Evolutionary conservation across 2,888 invertebrate species (phyloP).

Genomic region (Spodoptera littoralis): DNA sequence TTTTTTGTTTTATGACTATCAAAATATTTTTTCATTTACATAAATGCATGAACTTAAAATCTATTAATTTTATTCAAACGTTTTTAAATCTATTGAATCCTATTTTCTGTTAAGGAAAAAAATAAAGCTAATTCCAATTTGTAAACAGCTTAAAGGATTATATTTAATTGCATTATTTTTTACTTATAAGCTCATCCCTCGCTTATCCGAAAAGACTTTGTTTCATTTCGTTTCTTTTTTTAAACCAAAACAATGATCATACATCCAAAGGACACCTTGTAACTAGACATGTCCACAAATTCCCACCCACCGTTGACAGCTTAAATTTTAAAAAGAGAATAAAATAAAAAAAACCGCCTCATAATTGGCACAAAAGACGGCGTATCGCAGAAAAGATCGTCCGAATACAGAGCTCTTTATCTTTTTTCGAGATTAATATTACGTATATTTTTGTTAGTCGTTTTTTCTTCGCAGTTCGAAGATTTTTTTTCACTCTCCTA

Average conservation of each 20-base stretch:
- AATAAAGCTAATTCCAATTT: slow-evolving; percentile 22
- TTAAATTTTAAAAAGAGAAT: slow-evolving; percentile 66
- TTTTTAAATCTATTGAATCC: background rate
- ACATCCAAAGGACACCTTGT: slow-evolving; percentile 37
- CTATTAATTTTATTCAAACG: background rate
- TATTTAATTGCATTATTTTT: slow-evolving; percentile 35
- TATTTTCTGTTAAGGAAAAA: slow-evolving; percentile 5
- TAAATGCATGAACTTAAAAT: background rate
- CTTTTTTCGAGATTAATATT: slow-evolving; percentile 80
- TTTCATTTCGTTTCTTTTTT: no score
- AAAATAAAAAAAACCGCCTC: slow-evolving; percentile 72
- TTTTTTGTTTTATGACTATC: slow-evolving; percentile 9
- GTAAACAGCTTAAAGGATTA: slow-evolving; percentile 36
- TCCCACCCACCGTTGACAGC: slow-evolving; percentile 78
- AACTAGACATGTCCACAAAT: slow-evolving; percentile 67
- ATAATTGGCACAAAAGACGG: slow-evolving; percentile 87
- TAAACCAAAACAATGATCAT: background rate
- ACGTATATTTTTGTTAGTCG: slow-evolving; percentile 69
- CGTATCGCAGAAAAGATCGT: slow-evolving; percentile 78
- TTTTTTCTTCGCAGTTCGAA: slow-evolving; percentile 78
- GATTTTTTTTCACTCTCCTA: slow-evolving; percentile 71
- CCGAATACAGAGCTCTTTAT: slow-evolving; percentile 77
- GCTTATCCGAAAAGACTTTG: no score
- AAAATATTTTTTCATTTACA: background rate
- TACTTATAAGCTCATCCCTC: slow-evolving; percentile 5